Evolutionary conservation across 2,888 invertebrate species (phyloP), one percentile per base, ranked within the genome.

Genomic region (Alitta virens): DNA sequence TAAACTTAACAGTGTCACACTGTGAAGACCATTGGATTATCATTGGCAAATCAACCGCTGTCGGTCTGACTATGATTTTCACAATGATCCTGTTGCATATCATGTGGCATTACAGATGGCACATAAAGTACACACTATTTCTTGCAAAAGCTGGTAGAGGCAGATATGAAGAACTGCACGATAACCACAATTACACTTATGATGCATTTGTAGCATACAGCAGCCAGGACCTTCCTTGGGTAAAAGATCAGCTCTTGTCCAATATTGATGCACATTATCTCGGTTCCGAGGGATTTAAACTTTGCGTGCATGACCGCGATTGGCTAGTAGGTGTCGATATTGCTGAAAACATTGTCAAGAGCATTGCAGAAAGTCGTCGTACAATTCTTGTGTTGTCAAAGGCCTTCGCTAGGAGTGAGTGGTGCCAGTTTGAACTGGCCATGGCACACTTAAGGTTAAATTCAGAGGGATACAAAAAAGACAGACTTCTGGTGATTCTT

Each of bases 351-450:
- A 89, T 90, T 66, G 86, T 88, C 0, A 86, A 87, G 0, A 87
- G 88, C 72, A 88, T 90, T 85, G 88, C 89, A 70, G 84, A 86
- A 1, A 89, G 89, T 0, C 82, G 86, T 21, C 85, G 86, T 3
- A 85, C 89, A 0, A 84, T 89, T 80, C 78, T 89, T 62, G 84
- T 90, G 9, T 84, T 89, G 16, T 88, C 89, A 0, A 83, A 86
- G 46, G 82, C 84, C 67, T 89, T 89, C 75, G 77, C 89, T 7
- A 79, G 85, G 9, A 89, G 89, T 68, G 87, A 88, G 67, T 90
- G 89, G 89, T 89, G 89, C 71, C 87, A 88, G 71, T 89, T 88
- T 68, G 89, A 90, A 77, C 87, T 89, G 86, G 87, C 88, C 69
- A 40, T 52, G 52, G 52, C 52, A 3, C 52, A 52, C 7, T 24